Percentiles rank a stretch among this genome's conserved stretches.
phyloP scores from a whole-genome alignment of 2,113 vertebrate genomes.

The Sialia sialis region DNA sequence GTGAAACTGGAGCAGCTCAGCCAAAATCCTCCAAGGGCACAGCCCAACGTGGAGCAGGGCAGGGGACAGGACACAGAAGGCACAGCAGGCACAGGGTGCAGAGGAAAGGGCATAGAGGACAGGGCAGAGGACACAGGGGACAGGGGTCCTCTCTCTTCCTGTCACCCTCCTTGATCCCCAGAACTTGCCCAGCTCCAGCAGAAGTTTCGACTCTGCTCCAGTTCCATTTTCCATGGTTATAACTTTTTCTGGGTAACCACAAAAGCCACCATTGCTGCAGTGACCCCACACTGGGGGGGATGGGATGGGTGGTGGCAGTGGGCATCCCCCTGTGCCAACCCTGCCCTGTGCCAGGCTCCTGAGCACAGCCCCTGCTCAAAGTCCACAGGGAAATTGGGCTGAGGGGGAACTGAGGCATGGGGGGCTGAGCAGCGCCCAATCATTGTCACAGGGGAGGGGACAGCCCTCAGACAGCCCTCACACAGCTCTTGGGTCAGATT shows the following conservation, averaged over 20 bases:
- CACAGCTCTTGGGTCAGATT: not conserved
- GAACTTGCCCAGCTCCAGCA: not conserved
- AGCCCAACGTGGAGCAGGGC: accelerated
- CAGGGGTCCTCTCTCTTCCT: not conserved
- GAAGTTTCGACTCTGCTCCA: not conserved
- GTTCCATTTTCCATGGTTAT: slow-evolving; percentile 2
- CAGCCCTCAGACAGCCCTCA: not conserved
- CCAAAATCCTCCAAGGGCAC: not conserved
- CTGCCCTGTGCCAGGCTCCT: not conserved
- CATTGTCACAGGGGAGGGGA: not conserved
- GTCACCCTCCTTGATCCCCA: not conserved
- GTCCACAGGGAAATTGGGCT: not conserved
- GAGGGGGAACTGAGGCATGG: not conserved
- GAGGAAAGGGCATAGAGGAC: not conserved
- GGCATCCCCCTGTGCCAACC: accelerated
- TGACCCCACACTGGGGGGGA: not conserved
- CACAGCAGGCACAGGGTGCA: not conserved
- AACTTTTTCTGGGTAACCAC: slow-evolving; percentile 32
- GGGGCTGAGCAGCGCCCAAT: not conserved
- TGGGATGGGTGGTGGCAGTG: accelerated
- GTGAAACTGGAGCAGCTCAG: not conserved
- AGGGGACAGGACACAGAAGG: not conserved
- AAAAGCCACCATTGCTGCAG: not conserved
- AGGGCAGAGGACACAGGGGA: not conserved
- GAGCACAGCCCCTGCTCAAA: not conserved